These are phyloP conservation scores for Ichneumoninae sp. DNA, from an alignment of 2,888 invertebrate genomes.

Conservation along the genomic window DNA sequence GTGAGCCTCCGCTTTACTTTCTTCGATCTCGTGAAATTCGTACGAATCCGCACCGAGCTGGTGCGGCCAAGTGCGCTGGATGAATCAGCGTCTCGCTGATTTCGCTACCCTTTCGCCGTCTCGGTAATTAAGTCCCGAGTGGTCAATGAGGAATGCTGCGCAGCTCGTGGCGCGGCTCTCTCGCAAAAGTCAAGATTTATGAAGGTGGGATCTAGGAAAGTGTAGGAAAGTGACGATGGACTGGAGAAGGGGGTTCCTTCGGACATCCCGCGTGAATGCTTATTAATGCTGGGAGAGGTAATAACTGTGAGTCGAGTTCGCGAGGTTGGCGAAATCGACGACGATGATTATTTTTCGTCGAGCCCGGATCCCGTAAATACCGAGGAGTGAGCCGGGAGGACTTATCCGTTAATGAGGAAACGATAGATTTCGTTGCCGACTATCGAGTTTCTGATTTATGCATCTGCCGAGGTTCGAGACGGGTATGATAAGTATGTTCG, in stretches of 20 bases:
- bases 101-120: constrained; percentile 41
- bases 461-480: constrained; percentile 13
- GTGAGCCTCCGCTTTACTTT: constrained; percentile 32
- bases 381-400: constrained; percentile 16
- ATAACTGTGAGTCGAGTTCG: constrained; percentile 6
- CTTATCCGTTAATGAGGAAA: constrained; percentile 64
- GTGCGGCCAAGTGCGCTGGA: constrained; percentile 3
- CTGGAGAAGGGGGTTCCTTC: not conserved
- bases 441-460: constrained; percentile 68
- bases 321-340: not conserved
- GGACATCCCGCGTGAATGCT: not conserved
- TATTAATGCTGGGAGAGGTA: constrained; percentile 10
- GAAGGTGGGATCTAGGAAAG: constrained; percentile 9
- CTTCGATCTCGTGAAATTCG: constrained; percentile 36
- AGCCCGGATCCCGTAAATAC: constrained; percentile 20
- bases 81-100: constrained; percentile 4
- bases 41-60: constrained; percentile 28
- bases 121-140: constrained; percentile 75
- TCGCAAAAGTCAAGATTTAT: constrained; percentile 19
- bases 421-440: constrained; percentile 49
- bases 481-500: constrained; percentile 6
- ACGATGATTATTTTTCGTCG: constrained; percentile 26
- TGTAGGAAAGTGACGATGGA: constrained; percentile 26
- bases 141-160: constrained; percentile 70
- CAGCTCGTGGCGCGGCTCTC: not conserved